Percentiles rank a stretch among this genome's conserved stretches.
Evolutionary conservation across 2,113 vertebrate species (phyloP).

Genomic region (Crocuta crocuta): DNA sequence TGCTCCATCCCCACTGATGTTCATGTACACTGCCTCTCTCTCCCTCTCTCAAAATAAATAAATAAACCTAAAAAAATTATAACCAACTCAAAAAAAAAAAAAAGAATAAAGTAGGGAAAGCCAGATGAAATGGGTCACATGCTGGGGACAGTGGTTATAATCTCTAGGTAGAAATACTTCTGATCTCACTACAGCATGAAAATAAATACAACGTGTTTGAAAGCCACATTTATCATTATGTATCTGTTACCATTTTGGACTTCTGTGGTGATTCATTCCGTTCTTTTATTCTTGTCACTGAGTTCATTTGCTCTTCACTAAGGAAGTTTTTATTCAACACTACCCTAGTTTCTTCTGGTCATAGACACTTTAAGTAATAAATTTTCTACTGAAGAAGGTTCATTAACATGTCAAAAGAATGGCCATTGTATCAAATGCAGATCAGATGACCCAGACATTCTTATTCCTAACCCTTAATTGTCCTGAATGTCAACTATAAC

Average conservation of each 20-base stretch:
- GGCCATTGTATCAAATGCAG: rapidly evolving
- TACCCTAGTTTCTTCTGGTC: not conserved
- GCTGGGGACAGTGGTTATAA: not conserved
- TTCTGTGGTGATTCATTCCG: not conserved
- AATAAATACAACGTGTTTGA: not conserved
- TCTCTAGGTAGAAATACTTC: not conserved
- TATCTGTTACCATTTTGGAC: rapidly evolving
- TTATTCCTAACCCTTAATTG: not conserved
- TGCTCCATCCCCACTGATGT: no score
- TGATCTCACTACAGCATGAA: not conserved
- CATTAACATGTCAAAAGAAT: no score
- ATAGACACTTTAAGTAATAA: not conserved
- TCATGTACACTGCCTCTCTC: no score
- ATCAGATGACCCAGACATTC: not conserved
- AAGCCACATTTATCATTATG: rapidly evolving
- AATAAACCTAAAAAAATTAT: no score
- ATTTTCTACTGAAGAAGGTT: not conserved
- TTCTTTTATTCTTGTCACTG: not conserved
- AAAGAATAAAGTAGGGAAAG: not conserved
- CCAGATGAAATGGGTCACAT: not conserved
- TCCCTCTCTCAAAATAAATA: no score
- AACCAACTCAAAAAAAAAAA: no score
- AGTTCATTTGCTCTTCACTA: not conserved
- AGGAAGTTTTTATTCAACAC: not conserved
- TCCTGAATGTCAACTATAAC: not conserved